These are phyloP conservation scores for Centropus bengalensis DNA, from an alignment of 2,113 vertebrate genomes.

Conservation along the genomic window DNA sequence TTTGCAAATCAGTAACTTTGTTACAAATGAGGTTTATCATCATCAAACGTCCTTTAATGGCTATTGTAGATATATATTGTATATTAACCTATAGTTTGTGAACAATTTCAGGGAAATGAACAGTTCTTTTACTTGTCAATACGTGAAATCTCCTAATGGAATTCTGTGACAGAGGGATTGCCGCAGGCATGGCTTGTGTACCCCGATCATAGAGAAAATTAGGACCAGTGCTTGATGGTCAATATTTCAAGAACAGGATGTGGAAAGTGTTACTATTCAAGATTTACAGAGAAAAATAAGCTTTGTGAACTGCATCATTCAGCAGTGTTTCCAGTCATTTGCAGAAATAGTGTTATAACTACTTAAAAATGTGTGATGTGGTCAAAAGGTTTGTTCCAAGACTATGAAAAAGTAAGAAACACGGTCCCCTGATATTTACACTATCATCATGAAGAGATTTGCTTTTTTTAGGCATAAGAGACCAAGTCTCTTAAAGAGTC, in stretches of 20 bases:
- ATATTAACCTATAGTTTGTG: neutral
- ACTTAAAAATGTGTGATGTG: neutral
- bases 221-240: neutral
- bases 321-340: neutral
- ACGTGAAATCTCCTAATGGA: conserved; percentile 3
- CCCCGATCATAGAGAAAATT: neutral
- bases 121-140: neutral
- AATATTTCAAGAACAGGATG: neutral
- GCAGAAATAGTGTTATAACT: neutral
- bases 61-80: neutral
- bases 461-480: neutral
- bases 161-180: neutral
- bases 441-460: neutral
- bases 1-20: neutral
- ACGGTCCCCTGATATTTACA: neutral
- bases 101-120: neutral
- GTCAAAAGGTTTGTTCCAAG: neutral
- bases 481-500: too few relatives aligned
- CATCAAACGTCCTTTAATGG: neutral
- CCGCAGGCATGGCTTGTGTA: neutral
- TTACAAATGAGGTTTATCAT: neutral
- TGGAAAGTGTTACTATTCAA: neutral
- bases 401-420: neutral
- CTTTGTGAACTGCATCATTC: neutral
- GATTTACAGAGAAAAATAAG: neutral